Percentiles rank a stretch among this genome's conserved stretches.
phyloP scores from a whole-genome alignment of 2,888 invertebrate species.

The Rhabditoides inermis region DNA sequence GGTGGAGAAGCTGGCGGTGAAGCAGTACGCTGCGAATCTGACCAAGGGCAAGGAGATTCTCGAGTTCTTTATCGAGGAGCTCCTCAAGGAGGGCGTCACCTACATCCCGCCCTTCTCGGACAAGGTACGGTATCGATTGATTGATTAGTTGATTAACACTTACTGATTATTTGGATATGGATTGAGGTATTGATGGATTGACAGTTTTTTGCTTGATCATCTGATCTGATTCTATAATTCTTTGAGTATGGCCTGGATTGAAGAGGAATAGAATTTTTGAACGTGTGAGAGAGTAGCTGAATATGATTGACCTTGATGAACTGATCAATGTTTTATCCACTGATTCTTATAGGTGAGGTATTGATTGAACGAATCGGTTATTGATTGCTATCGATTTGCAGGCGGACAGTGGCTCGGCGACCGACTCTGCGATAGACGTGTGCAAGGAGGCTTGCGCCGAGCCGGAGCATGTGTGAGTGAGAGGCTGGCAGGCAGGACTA shows the following conservation, averaged over 20 bases:
- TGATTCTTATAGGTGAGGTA: not conserved
- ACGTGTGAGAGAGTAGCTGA: too few species aligned
- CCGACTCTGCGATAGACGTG: slow-evolving; percentile 41
- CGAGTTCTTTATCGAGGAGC: slow-evolving; percentile 74
- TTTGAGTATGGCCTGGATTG: too few species aligned
- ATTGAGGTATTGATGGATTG: not conserved
- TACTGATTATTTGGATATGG: not conserved
- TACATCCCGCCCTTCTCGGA: slow-evolving; percentile 58
- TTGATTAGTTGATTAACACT: not conserved
- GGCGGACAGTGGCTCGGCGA: slow-evolving; percentile 16
- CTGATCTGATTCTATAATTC: too few species aligned
- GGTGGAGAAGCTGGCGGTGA: slow-evolving; percentile 89
- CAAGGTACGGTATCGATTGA: slow-evolving; percentile 4
- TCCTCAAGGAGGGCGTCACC: slow-evolving; percentile 68
- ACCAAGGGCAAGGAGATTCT: slow-evolving; percentile 87
- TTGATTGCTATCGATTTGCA: not conserved
- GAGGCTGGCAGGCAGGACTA: too few species aligned
- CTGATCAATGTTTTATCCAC: too few species aligned
- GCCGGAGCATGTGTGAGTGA: too few species aligned
- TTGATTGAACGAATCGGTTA: not conserved
- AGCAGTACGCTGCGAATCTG: slow-evolving; percentile 81
- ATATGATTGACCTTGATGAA: too few species aligned
- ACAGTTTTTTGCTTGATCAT: too few species aligned
- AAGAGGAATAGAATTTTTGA: too few species aligned
- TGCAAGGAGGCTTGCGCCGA: slow-evolving; percentile 26